Conservation (phyloP, 2,113 vertebrate genomes). For the Tiliqua scincoides region DNA sequence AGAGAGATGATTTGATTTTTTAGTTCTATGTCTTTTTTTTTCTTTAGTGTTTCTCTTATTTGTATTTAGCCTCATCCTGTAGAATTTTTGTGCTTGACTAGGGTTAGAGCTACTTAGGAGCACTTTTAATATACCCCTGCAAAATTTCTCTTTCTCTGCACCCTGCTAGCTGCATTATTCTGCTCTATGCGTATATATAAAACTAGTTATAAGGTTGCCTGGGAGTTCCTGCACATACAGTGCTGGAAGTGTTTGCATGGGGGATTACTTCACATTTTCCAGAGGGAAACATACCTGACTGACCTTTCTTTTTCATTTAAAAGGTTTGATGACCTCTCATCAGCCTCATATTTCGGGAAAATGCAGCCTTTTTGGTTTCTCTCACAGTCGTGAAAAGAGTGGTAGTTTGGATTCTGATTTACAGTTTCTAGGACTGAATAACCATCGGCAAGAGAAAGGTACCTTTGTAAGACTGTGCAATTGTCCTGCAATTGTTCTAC, state of each 20-base stretch:
- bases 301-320: not conserved
- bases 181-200: not conserved
- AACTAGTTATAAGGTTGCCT: slow-evolving; percentile 18
- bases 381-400: slow-evolving; percentile 73
- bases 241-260: rapidly evolving
- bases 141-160: not conserved
- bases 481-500: no score
- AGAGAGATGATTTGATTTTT: not conserved
- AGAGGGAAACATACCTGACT: not conserved
- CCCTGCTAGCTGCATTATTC: not conserved
- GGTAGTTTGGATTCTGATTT: slow-evolving; percentile 86
- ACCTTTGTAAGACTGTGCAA: not conserved
- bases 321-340: slow-evolving; percentile 71
- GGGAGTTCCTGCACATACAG: not conserved
- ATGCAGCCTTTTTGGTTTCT: slow-evolving; percentile 65
- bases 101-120: not conserved
- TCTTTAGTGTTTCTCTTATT: not conserved
- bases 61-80: not conserved
- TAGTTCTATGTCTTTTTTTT: not conserved
- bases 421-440: slow-evolving; percentile 77
- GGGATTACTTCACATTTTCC: not conserved
- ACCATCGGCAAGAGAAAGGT: slow-evolving; percentile 81
- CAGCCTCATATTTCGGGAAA: slow-evolving; percentile 75
- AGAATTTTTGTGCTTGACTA: not conserved
- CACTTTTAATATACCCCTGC: slow-evolving; percentile 2